phyloP scores from a whole-genome alignment of 2,797 vertebrate species.

The Adrianichthys oophorus region DNA sequence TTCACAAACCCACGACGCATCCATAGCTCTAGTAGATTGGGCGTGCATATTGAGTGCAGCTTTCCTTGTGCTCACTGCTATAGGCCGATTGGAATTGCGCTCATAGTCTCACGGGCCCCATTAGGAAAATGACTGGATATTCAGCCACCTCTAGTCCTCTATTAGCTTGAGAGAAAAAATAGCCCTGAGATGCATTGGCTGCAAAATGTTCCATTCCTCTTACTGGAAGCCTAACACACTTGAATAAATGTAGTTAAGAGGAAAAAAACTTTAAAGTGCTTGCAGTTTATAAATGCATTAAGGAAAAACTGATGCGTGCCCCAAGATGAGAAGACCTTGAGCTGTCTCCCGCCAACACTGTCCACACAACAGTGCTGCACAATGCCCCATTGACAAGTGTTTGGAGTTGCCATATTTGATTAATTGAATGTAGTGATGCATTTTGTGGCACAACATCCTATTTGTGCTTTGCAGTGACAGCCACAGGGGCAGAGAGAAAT shows the following conservation, averaged over 20 bases:
- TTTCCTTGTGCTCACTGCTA: slow-evolving; percentile 33
- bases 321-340: slow-evolving; percentile 26
- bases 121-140: slow-evolving; percentile 52
- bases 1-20: slow-evolving; percentile 34
- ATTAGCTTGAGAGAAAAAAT: slow-evolving; percentile 48
- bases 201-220: slow-evolving; percentile 28
- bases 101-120: slow-evolving; percentile 49
- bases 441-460: background rate
- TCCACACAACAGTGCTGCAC: slow-evolving; percentile 5
- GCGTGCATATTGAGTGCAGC: slow-evolving; percentile 41
- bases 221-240: slow-evolving; percentile 23
- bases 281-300: slow-evolving; percentile 21
- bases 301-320: slow-evolving; percentile 17
- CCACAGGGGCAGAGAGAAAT: background rate
- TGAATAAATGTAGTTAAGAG: slow-evolving; percentile 31
- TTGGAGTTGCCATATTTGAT: slow-evolving; percentile 8
- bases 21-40: slow-evolving; percentile 43
- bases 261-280: slow-evolving; percentile 15
- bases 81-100: slow-evolving; percentile 53
- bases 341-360: slow-evolving; percentile 14
- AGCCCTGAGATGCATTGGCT: slow-evolving; percentile 30
- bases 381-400: slow-evolving; percentile 14
- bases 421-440: slow-evolving; percentile 16
- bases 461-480: background rate
- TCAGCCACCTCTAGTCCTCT: slow-evolving; percentile 45